Percentiles rank a stretch among this genome's conserved stretches.
Evolutionary conservation across 2,113 vertebrate species (phyloP).

Genomic region (Phylloscopus whistleri): DNA sequence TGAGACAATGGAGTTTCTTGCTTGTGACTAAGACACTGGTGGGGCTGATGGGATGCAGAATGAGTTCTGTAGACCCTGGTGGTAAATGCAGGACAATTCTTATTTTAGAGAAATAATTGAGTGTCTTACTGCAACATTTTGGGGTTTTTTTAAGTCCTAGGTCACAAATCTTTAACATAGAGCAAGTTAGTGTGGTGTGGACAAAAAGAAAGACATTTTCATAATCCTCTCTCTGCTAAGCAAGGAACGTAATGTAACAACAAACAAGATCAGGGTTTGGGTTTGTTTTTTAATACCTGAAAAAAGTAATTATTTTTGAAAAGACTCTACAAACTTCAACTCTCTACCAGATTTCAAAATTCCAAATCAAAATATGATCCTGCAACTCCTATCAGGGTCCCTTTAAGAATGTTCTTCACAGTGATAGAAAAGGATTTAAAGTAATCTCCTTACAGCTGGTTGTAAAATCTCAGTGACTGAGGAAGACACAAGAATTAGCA

Average conservation of each 20-base stretch:
- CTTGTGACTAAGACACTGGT: not conserved
- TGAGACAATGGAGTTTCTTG: not conserved
- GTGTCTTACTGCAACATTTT: not conserved
- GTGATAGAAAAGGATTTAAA: not conserved
- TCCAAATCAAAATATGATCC: not conserved
- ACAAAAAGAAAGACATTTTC: not conserved
- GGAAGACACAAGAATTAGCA: not conserved
- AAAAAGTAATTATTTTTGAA: not conserved
- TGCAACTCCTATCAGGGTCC: not conserved
- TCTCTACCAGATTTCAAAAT: not conserved
- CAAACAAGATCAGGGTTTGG: fast-evolving
- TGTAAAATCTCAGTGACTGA: not conserved
- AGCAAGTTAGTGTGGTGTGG: not conserved
- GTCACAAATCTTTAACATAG: not conserved
- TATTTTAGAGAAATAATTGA: not conserved
- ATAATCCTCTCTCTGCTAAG: not conserved
- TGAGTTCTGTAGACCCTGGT: not conserved
- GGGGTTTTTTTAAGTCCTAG: not conserved
- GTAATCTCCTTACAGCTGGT: not conserved
- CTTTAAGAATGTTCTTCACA: not conserved
- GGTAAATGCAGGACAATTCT: not conserved
- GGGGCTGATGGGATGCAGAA: not conserved
- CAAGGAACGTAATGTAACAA: not conserved
- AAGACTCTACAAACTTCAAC: not conserved
- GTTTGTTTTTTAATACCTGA: not conserved